Conservation (phyloP, 2,797 vertebrate species). For the Eospalax fontanierii region DNA sequence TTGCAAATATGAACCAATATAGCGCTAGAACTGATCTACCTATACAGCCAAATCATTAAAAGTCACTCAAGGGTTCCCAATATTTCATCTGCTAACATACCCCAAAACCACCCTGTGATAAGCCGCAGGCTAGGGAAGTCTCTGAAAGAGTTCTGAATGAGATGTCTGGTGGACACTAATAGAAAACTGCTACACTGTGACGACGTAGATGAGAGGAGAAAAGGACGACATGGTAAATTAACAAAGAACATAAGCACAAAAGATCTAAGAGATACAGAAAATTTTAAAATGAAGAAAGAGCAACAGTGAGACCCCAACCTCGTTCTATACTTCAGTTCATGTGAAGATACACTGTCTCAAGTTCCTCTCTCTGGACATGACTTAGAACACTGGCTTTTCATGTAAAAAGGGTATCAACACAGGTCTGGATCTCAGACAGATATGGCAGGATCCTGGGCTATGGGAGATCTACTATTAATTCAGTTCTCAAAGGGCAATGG, state of each 20-base stretch:
- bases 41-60: background rate
- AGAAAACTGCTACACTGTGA: background rate
- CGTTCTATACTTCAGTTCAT: slow-evolving; percentile 2
- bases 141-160: slow-evolving; percentile 20
- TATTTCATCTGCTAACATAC: background rate
- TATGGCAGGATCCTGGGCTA: background rate
- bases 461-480: background rate
- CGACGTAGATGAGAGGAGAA: background rate
- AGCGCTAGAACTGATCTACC: background rate
- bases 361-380: slow-evolving; percentile 31
- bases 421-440: background rate
- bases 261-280: background rate
- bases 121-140: background rate
- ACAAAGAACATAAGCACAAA: background rate
- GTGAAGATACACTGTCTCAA: background rate
- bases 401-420: background rate
- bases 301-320: background rate
- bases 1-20: background rate
- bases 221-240: background rate
- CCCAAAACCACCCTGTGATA: slow-evolving; percentile 1
- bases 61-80: slow-evolving; percentile 14
- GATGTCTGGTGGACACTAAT: background rate
- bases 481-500: background rate
- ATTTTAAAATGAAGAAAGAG: background rate
- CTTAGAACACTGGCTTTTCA: background rate